A percentile compares a stretch with the other conserved stretches of the same genome.
Evolutionary conservation across 2,888 invertebrate species (phyloP).

Genomic region (Limnephilus lunatus): DNA sequence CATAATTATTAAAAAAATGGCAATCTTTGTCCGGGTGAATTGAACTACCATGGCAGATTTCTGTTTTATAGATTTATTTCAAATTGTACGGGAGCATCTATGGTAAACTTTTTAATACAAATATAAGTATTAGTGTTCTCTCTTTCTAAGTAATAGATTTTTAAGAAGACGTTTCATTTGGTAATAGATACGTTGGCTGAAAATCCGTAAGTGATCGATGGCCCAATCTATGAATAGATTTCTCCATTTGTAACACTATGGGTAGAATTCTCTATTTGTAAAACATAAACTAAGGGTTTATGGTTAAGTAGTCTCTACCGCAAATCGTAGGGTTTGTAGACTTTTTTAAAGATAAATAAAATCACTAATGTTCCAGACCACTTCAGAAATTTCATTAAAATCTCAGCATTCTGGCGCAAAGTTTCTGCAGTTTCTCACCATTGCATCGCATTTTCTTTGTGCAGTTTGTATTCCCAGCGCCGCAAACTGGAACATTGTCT

Average conservation of each 20-base stretch:
- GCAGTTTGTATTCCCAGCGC: background rate
- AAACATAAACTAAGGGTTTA: background rate
- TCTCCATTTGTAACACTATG: background rate
- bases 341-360: no score
- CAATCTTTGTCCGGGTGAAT: no score
- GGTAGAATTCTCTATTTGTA: background rate
- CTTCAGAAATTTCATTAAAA: background rate
- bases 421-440: background rate
- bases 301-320: background rate
- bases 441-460: conserved; percentile 1
- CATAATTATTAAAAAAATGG: no score
- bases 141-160: no score
- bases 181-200: no score
- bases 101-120: no score
- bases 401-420: background rate
- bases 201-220: background rate
- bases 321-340: background rate
- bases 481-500: conserved; percentile 1
- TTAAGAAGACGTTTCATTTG: no score
- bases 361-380: background rate
- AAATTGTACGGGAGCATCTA: no score
- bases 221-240: background rate
- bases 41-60: no score
- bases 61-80: no score
- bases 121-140: no score